Conservation (phyloP, 2,113 vertebrate genomes). For the Trichechus manatus region DNA sequence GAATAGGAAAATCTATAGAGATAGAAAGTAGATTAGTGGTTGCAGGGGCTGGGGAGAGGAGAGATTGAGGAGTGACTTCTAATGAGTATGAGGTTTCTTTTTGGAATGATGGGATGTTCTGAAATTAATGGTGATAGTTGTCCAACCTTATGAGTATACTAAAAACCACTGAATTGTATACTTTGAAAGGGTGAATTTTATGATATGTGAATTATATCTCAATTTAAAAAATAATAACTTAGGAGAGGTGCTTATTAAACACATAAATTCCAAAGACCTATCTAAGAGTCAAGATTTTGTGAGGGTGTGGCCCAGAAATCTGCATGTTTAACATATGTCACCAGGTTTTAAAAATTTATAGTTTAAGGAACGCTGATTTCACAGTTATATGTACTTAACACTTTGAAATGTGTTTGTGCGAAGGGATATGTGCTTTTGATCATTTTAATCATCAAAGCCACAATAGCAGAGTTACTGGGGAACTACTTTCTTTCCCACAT, state of each 20-base stretch:
- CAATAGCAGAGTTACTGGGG: neutral
- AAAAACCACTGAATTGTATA: neutral
- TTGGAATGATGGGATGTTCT: neutral
- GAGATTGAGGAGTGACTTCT: neutral
- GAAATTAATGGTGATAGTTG: constrained; percentile 10
- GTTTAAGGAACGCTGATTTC: constrained; percentile 9
- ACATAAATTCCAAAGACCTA: neutral
- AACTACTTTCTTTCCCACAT: neutral
- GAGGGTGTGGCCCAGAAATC: neutral
- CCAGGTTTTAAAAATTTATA: neutral
- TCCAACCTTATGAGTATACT: constrained; percentile 8
- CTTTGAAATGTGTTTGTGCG: neutral
- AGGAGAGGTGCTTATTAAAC: neutral
- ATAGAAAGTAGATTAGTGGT: neutral
- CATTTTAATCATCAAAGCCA: neutral
- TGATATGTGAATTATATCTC: constrained; percentile 43
- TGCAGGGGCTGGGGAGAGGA: neutral
- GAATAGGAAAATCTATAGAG: neutral
- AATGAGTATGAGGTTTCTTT: neutral
- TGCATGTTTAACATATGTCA: neutral
- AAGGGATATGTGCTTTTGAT: neutral
- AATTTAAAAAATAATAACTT: neutral
- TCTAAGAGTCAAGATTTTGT: neutral
- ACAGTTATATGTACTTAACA: neutral
- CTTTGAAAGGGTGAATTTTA: constrained; percentile 15